Evolutionary conservation across 2,888 invertebrate species (phyloP).

Genomic region (Pegoplata infirma): DNA sequence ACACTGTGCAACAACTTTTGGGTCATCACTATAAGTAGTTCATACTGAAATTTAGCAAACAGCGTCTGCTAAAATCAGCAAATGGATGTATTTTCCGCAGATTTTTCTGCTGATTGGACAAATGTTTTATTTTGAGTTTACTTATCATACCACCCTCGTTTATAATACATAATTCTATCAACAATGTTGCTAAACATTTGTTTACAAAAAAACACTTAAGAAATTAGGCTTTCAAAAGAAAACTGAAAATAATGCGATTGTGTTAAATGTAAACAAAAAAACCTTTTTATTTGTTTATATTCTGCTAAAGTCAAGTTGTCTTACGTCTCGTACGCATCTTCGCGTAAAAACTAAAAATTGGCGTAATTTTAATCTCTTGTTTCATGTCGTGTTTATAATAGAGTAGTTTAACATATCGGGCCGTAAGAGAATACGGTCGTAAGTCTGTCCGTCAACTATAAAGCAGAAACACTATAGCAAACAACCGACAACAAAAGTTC

Average conservation of each 20-base stretch:
- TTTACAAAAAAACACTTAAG: background rate
- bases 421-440: background rate
- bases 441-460: conserved; percentile 15
- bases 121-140: too few relatives aligned
- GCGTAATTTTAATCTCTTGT: background rate
- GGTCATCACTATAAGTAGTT: too few relatives aligned
- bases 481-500: conserved; percentile 26
- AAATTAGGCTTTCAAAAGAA: background rate
- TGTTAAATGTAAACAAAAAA: background rate
- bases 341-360: background rate
- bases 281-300: background rate
- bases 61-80: too few relatives aligned
- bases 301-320: conserved; percentile 22
- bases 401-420: background rate
- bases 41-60: too few relatives aligned
- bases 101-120: too few relatives aligned
- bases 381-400: background rate
- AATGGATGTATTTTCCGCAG: too few relatives aligned
- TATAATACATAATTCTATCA: background rate
- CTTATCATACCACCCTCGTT: too few relatives aligned
- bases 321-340: conserved; percentile 9
- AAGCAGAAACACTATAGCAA: conserved; percentile 39
- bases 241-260: background rate
- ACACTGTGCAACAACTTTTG: too few relatives aligned
- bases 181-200: conserved; percentile 36